Percentiles rank a stretch among this genome's conserved stretches.
Evolutionary conservation across 2,797 vertebrate species (phyloP).

Genomic region (Spinibarbus caldwelli): DNA sequence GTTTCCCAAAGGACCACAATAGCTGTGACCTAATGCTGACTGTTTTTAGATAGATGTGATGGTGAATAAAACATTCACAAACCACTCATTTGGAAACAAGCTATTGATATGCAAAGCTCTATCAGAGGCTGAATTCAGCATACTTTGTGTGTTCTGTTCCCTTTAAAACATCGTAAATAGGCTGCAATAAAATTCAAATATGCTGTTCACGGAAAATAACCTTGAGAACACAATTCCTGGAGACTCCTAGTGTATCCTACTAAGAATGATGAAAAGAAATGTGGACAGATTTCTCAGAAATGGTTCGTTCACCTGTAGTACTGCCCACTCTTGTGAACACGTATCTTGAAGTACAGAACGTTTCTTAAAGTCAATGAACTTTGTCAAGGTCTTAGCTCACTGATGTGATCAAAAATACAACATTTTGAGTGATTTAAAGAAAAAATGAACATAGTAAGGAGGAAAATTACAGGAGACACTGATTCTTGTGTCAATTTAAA

Average conservation of each 20-base stretch:
- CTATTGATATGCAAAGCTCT: slow-evolving; percentile 52
- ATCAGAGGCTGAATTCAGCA: slow-evolving; percentile 14
- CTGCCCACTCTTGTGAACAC: slow-evolving; percentile 33
- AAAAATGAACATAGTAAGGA: not conserved
- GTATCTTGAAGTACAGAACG: slow-evolving; percentile 15
- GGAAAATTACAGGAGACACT: not conserved
- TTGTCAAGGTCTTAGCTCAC: slow-evolving; percentile 22
- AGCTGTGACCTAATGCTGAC: slow-evolving; percentile 64
- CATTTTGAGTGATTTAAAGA: not conserved
- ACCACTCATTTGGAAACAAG: slow-evolving; percentile 39
- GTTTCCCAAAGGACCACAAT: slow-evolving; percentile 62
- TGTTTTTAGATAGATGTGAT: slow-evolving; percentile 60
- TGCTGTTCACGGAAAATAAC: slow-evolving; percentile 15
- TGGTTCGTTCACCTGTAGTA: slow-evolving; percentile 30
- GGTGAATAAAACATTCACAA: slow-evolving; percentile 44
- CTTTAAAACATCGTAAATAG: slow-evolving; percentile 13
- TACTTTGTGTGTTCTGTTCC: slow-evolving; percentile 1
- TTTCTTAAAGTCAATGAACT: slow-evolving; percentile 50
- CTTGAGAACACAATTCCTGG: slow-evolving; percentile 28
- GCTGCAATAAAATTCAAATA: slow-evolving; percentile 29
- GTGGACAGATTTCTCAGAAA: slow-evolving; percentile 19
- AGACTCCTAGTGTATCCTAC: not conserved
- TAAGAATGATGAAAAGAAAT: slow-evolving; percentile 32
- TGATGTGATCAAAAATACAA: not conserved
- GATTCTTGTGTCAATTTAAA: slow-evolving; percentile 3